These are phyloP conservation scores for Apamea monoglypha DNA, from an alignment of 2,888 invertebrate genomes.

Conservation along the genomic window DNA sequence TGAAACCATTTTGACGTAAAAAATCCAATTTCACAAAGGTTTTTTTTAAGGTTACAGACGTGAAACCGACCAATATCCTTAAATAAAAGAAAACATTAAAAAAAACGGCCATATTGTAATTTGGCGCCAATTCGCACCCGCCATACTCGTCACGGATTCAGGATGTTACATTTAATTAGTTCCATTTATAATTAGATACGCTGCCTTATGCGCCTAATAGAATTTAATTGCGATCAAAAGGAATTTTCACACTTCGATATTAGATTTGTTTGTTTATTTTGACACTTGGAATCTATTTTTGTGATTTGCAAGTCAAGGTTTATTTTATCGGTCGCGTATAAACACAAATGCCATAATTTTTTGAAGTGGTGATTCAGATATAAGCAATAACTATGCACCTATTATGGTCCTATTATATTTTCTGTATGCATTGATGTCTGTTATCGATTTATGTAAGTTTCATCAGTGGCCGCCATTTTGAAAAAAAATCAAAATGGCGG, in stretches of 20 bases:
- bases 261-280: slow-evolving; percentile 26
- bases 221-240: slow-evolving; percentile 5
- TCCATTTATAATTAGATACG: slow-evolving; percentile 37
- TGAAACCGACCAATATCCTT: not conserved
- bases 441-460: too few relatives aligned
- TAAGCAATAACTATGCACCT: not conserved
- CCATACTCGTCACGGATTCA: slow-evolving; percentile 43
- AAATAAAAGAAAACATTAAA: not conserved
- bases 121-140: slow-evolving; percentile 40
- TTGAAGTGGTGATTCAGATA: too few relatives aligned
- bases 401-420: too few relatives aligned
- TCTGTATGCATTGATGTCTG: too few relatives aligned
- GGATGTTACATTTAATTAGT: slow-evolving; percentile 35
- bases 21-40: not conserved
- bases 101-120: slow-evolving; percentile 6
- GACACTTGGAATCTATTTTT: slow-evolving; percentile 24
- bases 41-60: too few relatives aligned
- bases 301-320: not conserved
- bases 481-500: too few relatives aligned
- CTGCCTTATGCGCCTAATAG: slow-evolving; percentile 2
- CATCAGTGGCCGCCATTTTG: too few relatives aligned
- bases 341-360: not conserved
- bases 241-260: slow-evolving; percentile 3
- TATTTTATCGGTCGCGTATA: not conserved
- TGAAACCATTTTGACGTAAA: not conserved